Evolutionary conservation across 2,888 invertebrate species (phyloP).

Genomic region (Platypus cylindrus): DNA sequence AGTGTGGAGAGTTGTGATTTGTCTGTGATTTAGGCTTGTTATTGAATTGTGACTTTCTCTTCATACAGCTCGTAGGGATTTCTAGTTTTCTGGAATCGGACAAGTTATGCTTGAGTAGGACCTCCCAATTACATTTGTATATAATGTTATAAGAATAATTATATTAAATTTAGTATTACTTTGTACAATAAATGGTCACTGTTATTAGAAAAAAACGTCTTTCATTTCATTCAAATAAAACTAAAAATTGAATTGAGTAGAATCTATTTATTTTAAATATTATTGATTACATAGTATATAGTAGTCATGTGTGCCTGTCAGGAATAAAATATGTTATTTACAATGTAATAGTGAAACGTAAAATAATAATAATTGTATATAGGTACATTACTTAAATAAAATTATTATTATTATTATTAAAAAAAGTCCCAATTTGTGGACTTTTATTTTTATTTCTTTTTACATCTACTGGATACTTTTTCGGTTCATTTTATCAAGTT

Average conservation of each 20-base stretch:
- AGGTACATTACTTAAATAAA: conserved; percentile 34
- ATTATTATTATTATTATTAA: too few relatives aligned
- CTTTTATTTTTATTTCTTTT: conserved; percentile 7
- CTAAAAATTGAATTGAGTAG: conserved; percentile 23
- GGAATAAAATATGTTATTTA: conserved; percentile 38
- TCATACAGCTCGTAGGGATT: too few relatives aligned
- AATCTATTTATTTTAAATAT: conserved; percentile 39
- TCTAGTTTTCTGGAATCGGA: too few relatives aligned
- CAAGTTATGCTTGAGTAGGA: too few relatives aligned
- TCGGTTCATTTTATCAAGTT: conserved; percentile 8
- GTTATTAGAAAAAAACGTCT: not conserved
- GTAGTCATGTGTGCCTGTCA: conserved; percentile 37
- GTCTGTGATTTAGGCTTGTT: too few relatives aligned
- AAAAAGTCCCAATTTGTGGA: too few relatives aligned
- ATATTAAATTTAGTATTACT: too few relatives aligned
- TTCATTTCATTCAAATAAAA: not conserved
- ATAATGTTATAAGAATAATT: too few relatives aligned
- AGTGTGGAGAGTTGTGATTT: conserved; percentile 2
- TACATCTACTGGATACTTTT: conserved; percentile 13
- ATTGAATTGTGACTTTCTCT: too few relatives aligned
- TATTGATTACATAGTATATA: conserved; percentile 39
- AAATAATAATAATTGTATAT: too few relatives aligned
- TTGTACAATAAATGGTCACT: too few relatives aligned
- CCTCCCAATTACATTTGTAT: too few relatives aligned
- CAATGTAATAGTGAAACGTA: conserved; percentile 36